Evolutionary conservation across 2,797 vertebrate species (phyloP), one percentile per base, ranked within the genome.

Genomic region (Chanos chanos): DNA sequence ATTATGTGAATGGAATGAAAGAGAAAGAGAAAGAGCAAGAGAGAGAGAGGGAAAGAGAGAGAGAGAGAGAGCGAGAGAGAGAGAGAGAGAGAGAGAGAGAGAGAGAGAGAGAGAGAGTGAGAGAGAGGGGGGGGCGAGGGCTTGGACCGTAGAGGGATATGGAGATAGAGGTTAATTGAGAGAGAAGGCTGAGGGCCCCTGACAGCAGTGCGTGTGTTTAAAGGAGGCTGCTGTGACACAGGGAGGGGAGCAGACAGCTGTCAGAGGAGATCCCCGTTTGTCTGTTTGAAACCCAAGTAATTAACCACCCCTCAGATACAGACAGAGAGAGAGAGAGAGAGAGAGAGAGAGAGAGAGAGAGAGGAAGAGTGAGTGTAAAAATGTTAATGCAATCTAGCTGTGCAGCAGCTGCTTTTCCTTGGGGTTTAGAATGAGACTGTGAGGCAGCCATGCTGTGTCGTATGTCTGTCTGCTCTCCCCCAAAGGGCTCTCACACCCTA

Each of bases 221-320:
- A 43, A 30, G 53, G 10, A 10, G 9, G 24, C n/a, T 24, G 40
- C 39, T 24, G 19, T 27, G 1, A 30, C 13, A 10, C 44, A 9
- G 18, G 45, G n/a, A 37, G 40, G 54, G 7, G 28, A 30, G 25
- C 13, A 25, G 50, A 54, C 50, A 63, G 50, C 31, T 61, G 57
- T 61, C 43, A 61, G 16, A 2, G 30, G 37, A 58, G 37, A 43
- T 25, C 31, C 18, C 5, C 24, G 16, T 4, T 53, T 22, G 21
- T 55, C 16, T 28, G 49, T 47, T 25, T 41, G 16, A 5, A 21
- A 41, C 9, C n/a, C 5, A 18, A 25, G 16, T 51, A 13, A 58
- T 64, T 33, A 59, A 19, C 31, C 21, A 40, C 19, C 3, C 44
- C 25, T 6, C 21, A 37, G 50, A n/a, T 16, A 22, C 31, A 13